A percentile compares a stretch with the other conserved stretches of the same genome.
These are phyloP conservation scores for Elegia similella DNA, from an alignment of 2,888 invertebrate genomes.

Conservation along the genomic window DNA sequence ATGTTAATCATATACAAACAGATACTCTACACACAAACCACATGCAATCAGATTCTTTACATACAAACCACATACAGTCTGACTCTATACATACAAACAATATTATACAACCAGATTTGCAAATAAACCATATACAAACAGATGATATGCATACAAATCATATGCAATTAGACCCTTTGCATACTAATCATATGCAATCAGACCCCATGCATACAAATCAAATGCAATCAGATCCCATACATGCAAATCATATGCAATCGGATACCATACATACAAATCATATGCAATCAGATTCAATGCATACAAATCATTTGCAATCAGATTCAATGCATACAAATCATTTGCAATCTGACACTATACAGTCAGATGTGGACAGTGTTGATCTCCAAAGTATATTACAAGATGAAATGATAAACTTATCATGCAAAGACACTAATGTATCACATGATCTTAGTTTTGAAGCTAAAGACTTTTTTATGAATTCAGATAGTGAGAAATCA, in stretches of 20 bases:
- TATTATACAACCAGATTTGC: too few relatives aligned
- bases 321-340: background rate
- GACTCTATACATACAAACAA: background rate
- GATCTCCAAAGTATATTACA: slow-evolving; percentile 49
- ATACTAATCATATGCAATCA: background rate
- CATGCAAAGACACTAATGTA: slow-evolving; percentile 49
- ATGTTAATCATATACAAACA: background rate
- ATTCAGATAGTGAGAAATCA: slow-evolving; percentile 49
- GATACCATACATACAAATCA: background rate
- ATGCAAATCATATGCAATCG: background rate
- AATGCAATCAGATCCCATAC: background rate
- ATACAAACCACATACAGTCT: too few relatives aligned
- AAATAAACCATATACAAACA: background rate
- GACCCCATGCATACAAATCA: background rate
- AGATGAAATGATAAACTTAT: slow-evolving; percentile 45
- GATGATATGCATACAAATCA: background rate
- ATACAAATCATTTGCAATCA: background rate
- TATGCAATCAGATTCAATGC: background rate
- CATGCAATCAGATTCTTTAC: background rate
- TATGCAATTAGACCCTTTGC: slow-evolving; percentile 20
- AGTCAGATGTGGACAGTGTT: slow-evolving; percentile 23
- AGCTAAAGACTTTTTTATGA: slow-evolving; percentile 54
- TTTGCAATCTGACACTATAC: slow-evolving; percentile 21
- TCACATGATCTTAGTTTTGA: slow-evolving; percentile 40
- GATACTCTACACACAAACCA: background rate